phyloP scores from a whole-genome alignment of 2,888 invertebrate species.

The Allacma fusca region DNA sequence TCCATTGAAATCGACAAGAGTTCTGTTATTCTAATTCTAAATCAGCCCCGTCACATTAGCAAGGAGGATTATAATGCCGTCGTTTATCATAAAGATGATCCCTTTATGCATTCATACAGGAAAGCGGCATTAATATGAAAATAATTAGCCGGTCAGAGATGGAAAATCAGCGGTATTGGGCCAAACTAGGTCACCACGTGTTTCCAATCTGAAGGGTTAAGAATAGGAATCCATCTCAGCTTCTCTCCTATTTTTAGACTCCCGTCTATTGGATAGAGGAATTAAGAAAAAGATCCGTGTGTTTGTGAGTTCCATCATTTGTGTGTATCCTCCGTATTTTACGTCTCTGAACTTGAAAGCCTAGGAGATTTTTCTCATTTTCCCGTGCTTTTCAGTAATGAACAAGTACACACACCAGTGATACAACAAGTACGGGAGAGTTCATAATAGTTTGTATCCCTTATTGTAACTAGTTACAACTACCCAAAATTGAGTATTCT shows the following conservation, averaged over 20 bases:
- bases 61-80: neutral
- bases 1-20: conserved; percentile 3
- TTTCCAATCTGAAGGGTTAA: conserved; percentile 57
- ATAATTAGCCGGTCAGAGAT: conserved; percentile 56
- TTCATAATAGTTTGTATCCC: neutral
- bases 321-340: conserved; percentile 11
- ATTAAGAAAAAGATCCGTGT: conserved; percentile 5
- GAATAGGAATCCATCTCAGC: conserved; percentile 54
- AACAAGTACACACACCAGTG: neutral
- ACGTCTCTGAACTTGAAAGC: conserved; percentile 17
- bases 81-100: conserved; percentile 2
- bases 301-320: conserved; percentile 26
- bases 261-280: conserved; percentile 31
- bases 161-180: conserved; percentile 41
- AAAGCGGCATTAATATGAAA: conserved; percentile 40
- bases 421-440: neutral
- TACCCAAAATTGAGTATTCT: neutral
- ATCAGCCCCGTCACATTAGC: neutral
- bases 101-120: conserved; percentile 6
- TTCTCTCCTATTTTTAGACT: conserved; percentile 53
- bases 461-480: neutral
- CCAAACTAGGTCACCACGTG: conserved; percentile 56
- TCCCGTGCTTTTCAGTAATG: conserved; percentile 5
- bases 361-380: neutral
- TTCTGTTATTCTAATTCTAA: conserved; percentile 1